phyloP scores from a whole-genome alignment of 2,888 invertebrate species.

The Iselma pallidipennis region DNA sequence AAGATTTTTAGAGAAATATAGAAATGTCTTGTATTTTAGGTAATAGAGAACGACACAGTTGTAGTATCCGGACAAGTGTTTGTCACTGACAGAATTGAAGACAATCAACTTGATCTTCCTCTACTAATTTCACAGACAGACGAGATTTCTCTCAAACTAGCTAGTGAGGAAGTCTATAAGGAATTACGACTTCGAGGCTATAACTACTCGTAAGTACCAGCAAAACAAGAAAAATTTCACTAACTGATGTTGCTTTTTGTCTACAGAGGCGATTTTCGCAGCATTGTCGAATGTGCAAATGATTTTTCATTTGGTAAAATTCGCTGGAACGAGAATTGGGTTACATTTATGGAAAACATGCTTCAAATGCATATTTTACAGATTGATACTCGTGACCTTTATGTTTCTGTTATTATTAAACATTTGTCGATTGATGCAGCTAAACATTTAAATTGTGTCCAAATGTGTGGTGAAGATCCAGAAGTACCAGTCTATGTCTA shows the following conservation, averaged over 20 bases:
- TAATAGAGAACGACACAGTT: slow-evolving; percentile 34
- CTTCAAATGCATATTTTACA: slow-evolving; percentile 74
- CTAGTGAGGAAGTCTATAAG: neutral
- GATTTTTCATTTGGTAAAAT: too few relatives aligned
- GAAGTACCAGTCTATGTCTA: slow-evolving; percentile 52
- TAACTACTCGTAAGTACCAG: too few relatives aligned
- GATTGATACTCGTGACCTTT: slow-evolving; percentile 67
- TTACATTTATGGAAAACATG: slow-evolving; percentile 87
- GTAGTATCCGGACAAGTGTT: slow-evolving; percentile 28
- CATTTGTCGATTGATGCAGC: slow-evolving; percentile 58
- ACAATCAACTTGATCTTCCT: neutral
- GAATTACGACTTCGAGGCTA: neutral
- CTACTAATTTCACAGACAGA: neutral
- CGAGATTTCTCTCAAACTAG: neutral
- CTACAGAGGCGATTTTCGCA: too few relatives aligned
- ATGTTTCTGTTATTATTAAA: slow-evolving; percentile 67
- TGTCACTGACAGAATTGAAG: neutral
- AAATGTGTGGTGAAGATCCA: slow-evolving; percentile 12
- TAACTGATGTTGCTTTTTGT: too few relatives aligned
- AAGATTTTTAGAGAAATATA: too few relatives aligned
- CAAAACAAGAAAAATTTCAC: too few relatives aligned
- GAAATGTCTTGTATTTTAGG: slow-evolving; percentile 52
- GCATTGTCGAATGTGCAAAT: too few relatives aligned
- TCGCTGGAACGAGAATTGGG: too few relatives aligned
- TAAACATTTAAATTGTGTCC: slow-evolving; percentile 37